Evolutionary conservation across 2,888 invertebrate genomes (phyloP), one percentile per base, ranked within the genome.

Genomic region (Epinotia brunnichana): DNA sequence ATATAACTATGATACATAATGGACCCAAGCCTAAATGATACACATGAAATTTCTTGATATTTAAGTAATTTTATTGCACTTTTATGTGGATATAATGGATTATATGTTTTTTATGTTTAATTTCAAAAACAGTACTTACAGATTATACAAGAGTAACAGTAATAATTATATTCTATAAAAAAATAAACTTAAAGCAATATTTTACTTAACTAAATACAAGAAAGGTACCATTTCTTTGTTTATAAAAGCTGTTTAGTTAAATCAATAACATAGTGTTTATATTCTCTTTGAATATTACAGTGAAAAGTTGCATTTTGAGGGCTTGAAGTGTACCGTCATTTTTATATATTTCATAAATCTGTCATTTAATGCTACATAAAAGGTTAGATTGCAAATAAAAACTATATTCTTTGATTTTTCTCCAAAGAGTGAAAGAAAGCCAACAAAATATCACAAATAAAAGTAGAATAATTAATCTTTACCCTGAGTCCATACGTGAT

Each of bases 401-500:
- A 48, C 4, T 48, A 13, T n/a, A 44, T 44, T 44, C 13, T 44
- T 15, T 15, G 44, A 48, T n/a, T n/a, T n/a, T n/a, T n/a, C 48
- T 48, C n/a, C 5, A 48, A 48, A 48, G n/a, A n/a, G n/a, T 48
- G n/a, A 48, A 48, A 48, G n/a, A 48, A 48, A 48, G 7, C 4
- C 44, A 13, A 44, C 15, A 15, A 44, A 15, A 44, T n/a, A 5
- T 48, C 7, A 48, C n/a, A 15, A 48, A 13, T n/a, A 48, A 48
- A 39, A 35, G 11, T 15, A 29, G 53, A 64, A 21, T 3, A 64
- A n/a, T 51, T 24, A 24, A 19, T 63, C 76, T 78, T 76, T 74
- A 91, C 92, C 90, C 70, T 91, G 84, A 5, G 86, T 80, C 92
- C 92, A 93, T 0, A 93, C 78, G 0, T 92, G 79, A 77, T 93